Evolutionary conservation across 2,888 invertebrate genomes (phyloP), one percentile per base, ranked within the genome.

Genomic region (Archips xylosteana): DNA sequence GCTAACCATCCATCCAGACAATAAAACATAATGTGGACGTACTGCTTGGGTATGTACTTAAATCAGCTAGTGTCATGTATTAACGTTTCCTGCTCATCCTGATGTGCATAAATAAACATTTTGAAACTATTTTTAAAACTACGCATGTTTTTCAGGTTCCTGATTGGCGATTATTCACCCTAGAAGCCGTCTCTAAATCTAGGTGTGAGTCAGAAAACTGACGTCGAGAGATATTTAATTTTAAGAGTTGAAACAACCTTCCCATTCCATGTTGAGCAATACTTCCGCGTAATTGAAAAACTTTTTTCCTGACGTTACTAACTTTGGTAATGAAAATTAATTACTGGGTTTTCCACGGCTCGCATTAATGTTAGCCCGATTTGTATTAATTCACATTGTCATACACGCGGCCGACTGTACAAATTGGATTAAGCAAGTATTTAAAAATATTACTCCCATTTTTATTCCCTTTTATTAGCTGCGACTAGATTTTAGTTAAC

Each of bases 241-340:
- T 32, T 32, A 5, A 57, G 2, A 45, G 13, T 32, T 13, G 12
- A 34, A 51, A 49, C 34, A 65, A 65, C 59, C 10, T 34, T 39
- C 39, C 39, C 49, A 59, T 64, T 36, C 65, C 45, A 54, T 69
- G 69, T 61, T 70, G 65, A 45, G 54, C 69, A 15, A 70, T 65
- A 70, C 64, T 74, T 70, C 51, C n/a, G n/a, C 45, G 23, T 65
- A 70, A 74, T 70, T 70, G 47, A 65, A 75, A 76, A 80, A 78
- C 77, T 81, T 80, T 78, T 76, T 68, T 75, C 62, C 77, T 78
- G 75, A 75, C 81, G 76, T 73, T 77, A 77, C 78, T 57, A 67
- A 79, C 78, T 70, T 81, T 74, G 75, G 74, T 81, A 81, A 83
- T 81, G 77, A 78, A 80, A 79, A 83, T 83, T 81, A 81, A 80